Base-by-base conservation (phyloP, 2,797 vertebrate genomes). In the Kryptolebias ocellatus region DNA sequence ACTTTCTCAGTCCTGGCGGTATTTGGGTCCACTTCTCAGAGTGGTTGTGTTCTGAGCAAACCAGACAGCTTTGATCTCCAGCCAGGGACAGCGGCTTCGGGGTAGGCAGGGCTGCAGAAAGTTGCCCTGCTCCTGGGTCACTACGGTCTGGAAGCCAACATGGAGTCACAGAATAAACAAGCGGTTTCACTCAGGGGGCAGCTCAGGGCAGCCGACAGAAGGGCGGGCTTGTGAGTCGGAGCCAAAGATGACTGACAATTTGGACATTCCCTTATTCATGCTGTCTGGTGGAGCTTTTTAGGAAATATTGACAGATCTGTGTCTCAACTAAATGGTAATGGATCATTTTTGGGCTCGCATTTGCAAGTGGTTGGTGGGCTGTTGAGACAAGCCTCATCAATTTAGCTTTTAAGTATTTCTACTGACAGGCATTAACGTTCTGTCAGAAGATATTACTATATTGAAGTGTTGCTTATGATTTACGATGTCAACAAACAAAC, bases 111-210 rank as follows among this genome's bases (percentile, higher is more conserved):
- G 81, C 79, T 24, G 2, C 64, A 70, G 57, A 80, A 85, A 81
- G 92, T 87, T 74, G 74, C 75, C 62, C 81, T 75, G 81, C 70
- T 81, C 87, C 70, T 57, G 55, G 89, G 90, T 91, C 91, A 89
- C 59, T 27, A 79, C 53, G 87, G 83, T 87, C 89, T 90, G 83
- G 79, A 86, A 76, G 74, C 80, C 59, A 69, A 76, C 77, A 56
- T 53, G 57, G 71, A 65, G 78, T 85, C 76, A 64, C 70, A 71
- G 74, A 72, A 81, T 86, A 90, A 90, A 92, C 84, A 90, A 81
- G 56, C 47, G 64, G 75, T 87, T 89, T 81, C 27, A 72, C 67
- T 79, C 52, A 53, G 24, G 60, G 74, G 78, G 67, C 51, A 44
- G 70, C 63, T 78, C 50, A 52, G 71, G 75, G 70, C 75, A 31